These are phyloP conservation scores for Leptura quadrifasciata DNA, from an alignment of 2,888 invertebrate genomes.

Conservation along the genomic window DNA sequence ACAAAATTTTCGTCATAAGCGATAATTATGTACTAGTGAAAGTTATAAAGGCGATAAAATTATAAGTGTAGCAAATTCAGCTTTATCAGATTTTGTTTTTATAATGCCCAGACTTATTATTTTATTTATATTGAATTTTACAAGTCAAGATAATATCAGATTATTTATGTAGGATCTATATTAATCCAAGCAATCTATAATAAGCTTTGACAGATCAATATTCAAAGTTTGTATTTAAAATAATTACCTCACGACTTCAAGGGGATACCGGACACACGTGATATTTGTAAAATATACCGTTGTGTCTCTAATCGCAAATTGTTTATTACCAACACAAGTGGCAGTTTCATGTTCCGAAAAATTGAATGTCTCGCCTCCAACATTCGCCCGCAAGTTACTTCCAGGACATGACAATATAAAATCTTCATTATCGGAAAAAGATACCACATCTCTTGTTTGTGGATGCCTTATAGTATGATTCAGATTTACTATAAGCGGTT, in stretches of 20 bases:
- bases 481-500: conserved; percentile 31
- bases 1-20: too few species aligned
- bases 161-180: too few species aligned
- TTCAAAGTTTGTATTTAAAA: neutral
- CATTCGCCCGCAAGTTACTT: neutral
- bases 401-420: conserved; percentile 32
- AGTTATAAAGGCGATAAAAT: too few species aligned
- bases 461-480: conserved; percentile 29
- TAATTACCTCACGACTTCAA: conserved; percentile 58
- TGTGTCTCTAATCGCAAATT: conserved; percentile 20
- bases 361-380: neutral
- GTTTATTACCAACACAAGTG: conserved; percentile 13
- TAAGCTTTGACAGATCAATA: neutral
- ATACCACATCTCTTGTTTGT: conserved; percentile 11
- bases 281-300: conserved; percentile 26
- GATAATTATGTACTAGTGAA: too few species aligned
- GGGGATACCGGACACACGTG: conserved; percentile 17
- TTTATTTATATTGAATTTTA: neutral
- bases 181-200: too few species aligned
- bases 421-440: conserved; percentile 2
- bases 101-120: neutral
- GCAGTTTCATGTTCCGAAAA: conserved; percentile 27
- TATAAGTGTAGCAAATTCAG: too few species aligned
- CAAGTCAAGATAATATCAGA: too few species aligned
- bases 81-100: too few species aligned